These are phyloP conservation scores for Vulpes ferrilata DNA, from an alignment of 2,113 vertebrate genomes.

Conservation along the genomic window DNA sequence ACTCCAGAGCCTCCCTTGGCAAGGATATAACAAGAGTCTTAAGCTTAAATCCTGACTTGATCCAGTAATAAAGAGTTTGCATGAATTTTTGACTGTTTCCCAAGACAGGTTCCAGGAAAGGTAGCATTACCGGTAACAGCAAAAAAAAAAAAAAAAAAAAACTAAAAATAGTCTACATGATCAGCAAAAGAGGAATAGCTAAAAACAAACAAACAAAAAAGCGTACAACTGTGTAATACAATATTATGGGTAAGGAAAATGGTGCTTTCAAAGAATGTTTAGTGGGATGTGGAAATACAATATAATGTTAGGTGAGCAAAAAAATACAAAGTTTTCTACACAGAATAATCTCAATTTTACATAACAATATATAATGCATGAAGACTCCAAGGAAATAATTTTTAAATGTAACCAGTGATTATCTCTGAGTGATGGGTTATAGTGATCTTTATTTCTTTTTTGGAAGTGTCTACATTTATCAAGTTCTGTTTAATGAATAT, in stretches of 20 bases:
- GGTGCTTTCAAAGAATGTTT: not conserved
- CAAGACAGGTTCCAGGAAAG: not conserved
- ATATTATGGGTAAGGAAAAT: not conserved
- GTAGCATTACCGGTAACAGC: not conserved
- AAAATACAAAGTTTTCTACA: not conserved
- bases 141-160: not conserved
- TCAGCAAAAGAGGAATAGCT: not conserved
- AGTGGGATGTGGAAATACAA: not conserved
- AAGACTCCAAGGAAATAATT: not conserved
- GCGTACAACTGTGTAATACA: not conserved
- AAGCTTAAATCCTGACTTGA: not conserved
- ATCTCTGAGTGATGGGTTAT: not conserved
- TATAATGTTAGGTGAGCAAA: not conserved
- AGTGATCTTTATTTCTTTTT: constrained; percentile 28
- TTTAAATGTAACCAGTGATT: not conserved
- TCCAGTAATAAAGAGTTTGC: not conserved
- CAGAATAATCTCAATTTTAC: not conserved
- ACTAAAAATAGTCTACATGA: not conserved
- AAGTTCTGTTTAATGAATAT: not conserved
- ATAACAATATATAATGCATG: not conserved
- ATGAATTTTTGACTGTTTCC: not conserved
- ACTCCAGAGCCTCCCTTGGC: not conserved
- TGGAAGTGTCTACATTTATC: constrained; percentile 29
- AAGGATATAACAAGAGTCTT: not conserved
- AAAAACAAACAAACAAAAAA: not conserved